A percentile compares a stretch with the other conserved stretches of the same genome.
phyloP scores from a whole-genome alignment of 2,113 vertebrate genomes.

The Leucosticte australis region DNA sequence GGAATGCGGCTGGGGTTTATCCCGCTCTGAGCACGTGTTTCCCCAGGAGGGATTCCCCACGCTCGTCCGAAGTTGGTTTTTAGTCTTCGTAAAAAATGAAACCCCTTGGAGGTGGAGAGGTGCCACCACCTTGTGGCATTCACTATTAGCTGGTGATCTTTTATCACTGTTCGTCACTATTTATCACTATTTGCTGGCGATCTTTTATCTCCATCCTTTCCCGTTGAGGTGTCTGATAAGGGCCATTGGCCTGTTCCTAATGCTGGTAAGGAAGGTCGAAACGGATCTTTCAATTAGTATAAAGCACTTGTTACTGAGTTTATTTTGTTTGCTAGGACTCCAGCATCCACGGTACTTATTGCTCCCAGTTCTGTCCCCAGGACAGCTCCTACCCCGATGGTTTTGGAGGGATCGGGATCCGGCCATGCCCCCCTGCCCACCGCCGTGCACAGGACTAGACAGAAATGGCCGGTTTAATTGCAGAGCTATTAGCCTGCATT shows the following conservation, averaged over 20 bases:
- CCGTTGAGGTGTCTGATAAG: fast-evolving
- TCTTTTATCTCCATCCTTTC: neutral
- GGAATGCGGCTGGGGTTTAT: fast-evolving
- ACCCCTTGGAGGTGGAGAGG: fast-evolving
- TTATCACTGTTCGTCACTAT: neutral
- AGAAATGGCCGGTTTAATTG: neutral
- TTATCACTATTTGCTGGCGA: no score
- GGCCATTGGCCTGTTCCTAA: neutral
- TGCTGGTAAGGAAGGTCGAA: neutral
- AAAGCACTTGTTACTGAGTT: neutral
- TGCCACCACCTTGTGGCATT: neutral
- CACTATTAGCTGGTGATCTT: neutral
- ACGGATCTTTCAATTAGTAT: neutral
- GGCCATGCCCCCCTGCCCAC: fast-evolving
- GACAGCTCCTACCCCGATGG: neutral
- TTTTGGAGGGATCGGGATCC: neutral
- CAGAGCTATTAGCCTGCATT: neutral
- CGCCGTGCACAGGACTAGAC: neutral
- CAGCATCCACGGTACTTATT: neutral
- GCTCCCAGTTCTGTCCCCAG: no score
- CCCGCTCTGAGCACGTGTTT: fast-evolving
- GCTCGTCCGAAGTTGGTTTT: fast-evolving
- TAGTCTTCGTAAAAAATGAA: no score
- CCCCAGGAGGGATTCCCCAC: fast-evolving
- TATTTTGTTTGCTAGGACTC: neutral